Base-by-base conservation (phyloP, 2,888 invertebrate genomes). In the Dolichopus griseipennis region DNA sequence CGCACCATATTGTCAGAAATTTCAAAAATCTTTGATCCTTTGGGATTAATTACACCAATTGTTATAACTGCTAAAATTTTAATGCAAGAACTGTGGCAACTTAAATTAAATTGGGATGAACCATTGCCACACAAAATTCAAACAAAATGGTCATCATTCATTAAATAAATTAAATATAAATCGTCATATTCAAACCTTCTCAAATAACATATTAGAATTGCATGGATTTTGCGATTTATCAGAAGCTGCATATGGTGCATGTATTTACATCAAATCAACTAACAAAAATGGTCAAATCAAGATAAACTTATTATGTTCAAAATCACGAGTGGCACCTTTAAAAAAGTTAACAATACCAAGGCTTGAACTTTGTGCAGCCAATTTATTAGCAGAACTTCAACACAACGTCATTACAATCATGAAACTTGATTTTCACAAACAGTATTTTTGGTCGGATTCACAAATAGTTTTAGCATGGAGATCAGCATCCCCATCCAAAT, bases 161-260 rank as follows among this genome's bases (percentile, higher is more conserved):
- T 37, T 37, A 37, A 2, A 37, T 12, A 37, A 37, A 37, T 12
- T 37, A 37, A 2, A 37, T 63, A 61, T 63, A 63, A 15, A 10
- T 12, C 21, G 62, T 22, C 27, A 21, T 22, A 27, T 63, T 63
- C 21, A 15, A 63, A 22, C 21, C 4, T 20, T 21, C 10, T 7
- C 20, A 21, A 15, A 21, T 62, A 62, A 21, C n/a, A 62, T n/a
- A 33, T 12, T 33, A 6, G 64, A 72, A 64, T n/a, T 72, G 10
- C 69, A 71, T 64, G 65, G 66, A 12, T 72, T 70, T 67, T 67
- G 68, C 41, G 71, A 70, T 34, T 70, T 69, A 8, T 70, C 69
- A 20, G 69, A 69, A 65, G 65, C 22, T 61, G 70, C 69, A 63
- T 68, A 68, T 68, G 67, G 67, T 21, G 21, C 43, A 22, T 65